Base-by-base conservation (phyloP, 2,113 vertebrate genomes). In the Rhegmatorhina hoffmannsi region DNA sequence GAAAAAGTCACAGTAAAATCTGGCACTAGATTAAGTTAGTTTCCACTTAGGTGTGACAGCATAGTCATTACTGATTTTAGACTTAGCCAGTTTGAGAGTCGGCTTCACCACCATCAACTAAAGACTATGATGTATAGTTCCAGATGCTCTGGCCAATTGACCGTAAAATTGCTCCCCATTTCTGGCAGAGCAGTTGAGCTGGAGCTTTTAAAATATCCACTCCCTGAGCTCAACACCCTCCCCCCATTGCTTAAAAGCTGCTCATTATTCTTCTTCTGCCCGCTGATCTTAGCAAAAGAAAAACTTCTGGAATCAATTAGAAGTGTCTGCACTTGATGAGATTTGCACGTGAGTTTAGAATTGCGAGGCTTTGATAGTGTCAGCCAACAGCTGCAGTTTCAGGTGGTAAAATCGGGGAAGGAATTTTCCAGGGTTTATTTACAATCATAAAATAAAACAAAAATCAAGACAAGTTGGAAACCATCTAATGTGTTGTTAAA, bases 261-360 rank as follows among this genome's bases (percentile, higher is more conserved):
- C 97, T 98, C 98, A 98, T 98, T 98, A 98, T 98, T 98, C 98
- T 98, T 98, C 97, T 96, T 97, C 95, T 98, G 97, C 98, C 96
- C 89, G 82, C 98, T 98, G 97, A 98, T 98, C 97, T 98, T 96
- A 97, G 97, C 94, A 96, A 96, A 98, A 98, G 97, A 97, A 97
- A 96, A 97, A 95, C 98, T 98, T 99, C 99, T 99, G 99, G 99
- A 99, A 99, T 98, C 98, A 98, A 99, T 99, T 99, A 99, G 98
- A 95, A 98, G 98, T 98, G 98, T 99, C 98, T 98, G 98, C 98
- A 91, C 97, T 98, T 99, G 99, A 99, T 98, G 99, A 98, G 98
- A 99, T 99, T 99, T 98, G 98, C 99, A 99, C 98, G 98, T 98
- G 98, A 99, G 98, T 97, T 91, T 67, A 59, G 97, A 98, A 98